Conservation (phyloP, 2,888 invertebrate genomes). For the Drosophila leonis region DNA sequence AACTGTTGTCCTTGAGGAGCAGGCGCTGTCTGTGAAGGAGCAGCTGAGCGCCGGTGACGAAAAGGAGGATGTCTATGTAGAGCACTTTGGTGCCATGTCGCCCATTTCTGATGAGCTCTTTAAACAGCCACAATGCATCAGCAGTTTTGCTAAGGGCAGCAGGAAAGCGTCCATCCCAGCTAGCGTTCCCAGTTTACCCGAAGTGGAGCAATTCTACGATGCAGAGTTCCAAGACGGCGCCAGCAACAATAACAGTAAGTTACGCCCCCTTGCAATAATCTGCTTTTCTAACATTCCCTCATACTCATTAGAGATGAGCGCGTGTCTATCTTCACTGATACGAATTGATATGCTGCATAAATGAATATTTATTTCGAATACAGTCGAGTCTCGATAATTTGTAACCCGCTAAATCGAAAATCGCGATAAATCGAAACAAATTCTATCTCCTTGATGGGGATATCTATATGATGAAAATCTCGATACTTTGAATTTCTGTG, state of each 20-base stretch:
- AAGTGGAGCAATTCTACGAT: slow-evolving; percentile 55
- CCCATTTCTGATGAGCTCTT: slow-evolving; percentile 76
- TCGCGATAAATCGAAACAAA: too few relatives aligned
- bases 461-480: too few relatives aligned
- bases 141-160: slow-evolving; percentile 32
- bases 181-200: not conserved
- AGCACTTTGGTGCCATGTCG: slow-evolving; percentile 71
- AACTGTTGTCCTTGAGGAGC: slow-evolving; percentile 52
- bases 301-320: not conserved
- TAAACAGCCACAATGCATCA: slow-evolving; percentile 62
- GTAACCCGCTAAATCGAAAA: too few relatives aligned
- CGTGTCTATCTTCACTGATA: not conserved
- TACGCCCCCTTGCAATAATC: not conserved
- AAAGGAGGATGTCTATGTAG: slow-evolving; percentile 82
- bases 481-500: too few relatives aligned
- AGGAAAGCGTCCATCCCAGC: not conserved
- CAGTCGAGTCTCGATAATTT: too few relatives aligned
- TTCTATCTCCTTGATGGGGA: too few relatives aligned
- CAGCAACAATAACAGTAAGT: slow-evolving; percentile 75
- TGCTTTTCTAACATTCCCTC: not conserved
- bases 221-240: slow-evolving; percentile 65
- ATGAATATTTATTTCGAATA: not conserved
- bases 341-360: too few relatives aligned
- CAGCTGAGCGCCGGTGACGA: slow-evolving; percentile 77
- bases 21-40: slow-evolving; percentile 79